Percentiles rank a stretch among this genome's conserved stretches.
These are phyloP conservation scores for Platycheirus rosarum DNA, from an alignment of 2,888 invertebrate genomes.

Conservation along the genomic window DNA sequence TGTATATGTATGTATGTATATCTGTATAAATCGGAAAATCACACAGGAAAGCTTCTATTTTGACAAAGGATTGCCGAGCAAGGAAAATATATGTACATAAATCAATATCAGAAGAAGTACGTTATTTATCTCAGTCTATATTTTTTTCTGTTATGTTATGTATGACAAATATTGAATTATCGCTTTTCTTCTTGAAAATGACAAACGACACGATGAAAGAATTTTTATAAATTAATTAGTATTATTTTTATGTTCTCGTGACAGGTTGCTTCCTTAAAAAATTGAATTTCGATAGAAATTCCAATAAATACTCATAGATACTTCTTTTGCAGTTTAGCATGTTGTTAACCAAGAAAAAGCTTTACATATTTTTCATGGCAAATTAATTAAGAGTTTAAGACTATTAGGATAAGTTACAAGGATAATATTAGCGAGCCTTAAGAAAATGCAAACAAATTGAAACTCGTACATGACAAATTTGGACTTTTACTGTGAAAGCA, in stretches of 20 bases:
- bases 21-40: background rate
- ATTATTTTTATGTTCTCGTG: constrained; percentile 6
- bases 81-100: background rate
- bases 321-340: too few relatives aligned
- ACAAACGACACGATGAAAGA: background rate
- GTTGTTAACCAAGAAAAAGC: too few relatives aligned
- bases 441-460: too few relatives aligned
- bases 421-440: too few relatives aligned
- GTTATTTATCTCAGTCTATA: background rate
- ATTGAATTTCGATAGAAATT: background rate
- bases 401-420: too few relatives aligned
- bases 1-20: background rate
- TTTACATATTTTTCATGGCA: too few relatives aligned
- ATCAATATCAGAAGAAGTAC: constrained; percentile 23
- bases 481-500: too few relatives aligned
- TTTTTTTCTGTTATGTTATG: background rate
- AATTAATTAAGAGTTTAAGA: too few relatives aligned
- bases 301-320: too few relatives aligned
- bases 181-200: background rate
- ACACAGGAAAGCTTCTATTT: background rate
- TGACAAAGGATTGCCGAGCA: background rate
- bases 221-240: constrained; percentile 28
- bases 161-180: background rate
- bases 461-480: too few relatives aligned
- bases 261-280: constrained; percentile 18